phyloP scores from a whole-genome alignment of 2,888 invertebrate species.

The Drymonia ruficornis region DNA sequence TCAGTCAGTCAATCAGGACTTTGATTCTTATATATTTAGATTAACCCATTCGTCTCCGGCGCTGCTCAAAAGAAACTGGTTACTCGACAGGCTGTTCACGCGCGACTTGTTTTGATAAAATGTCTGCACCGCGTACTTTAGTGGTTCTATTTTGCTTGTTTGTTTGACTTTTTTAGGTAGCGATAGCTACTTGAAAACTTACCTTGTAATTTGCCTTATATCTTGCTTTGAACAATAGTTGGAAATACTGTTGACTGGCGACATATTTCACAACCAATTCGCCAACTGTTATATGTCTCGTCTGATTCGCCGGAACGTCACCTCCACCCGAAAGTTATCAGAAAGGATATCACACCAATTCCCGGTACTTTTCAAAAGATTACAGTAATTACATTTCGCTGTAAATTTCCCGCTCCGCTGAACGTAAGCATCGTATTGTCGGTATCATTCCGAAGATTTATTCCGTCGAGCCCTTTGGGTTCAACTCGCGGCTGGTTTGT shows the following conservation, averaged over 20 bases:
- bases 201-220: too few relatives aligned
- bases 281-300: not conserved
- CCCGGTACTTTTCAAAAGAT: slow-evolving; percentile 41
- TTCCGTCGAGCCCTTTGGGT: slow-evolving; percentile 19
- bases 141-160: too few relatives aligned
- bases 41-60: too few relatives aligned
- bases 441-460: slow-evolving; percentile 40
- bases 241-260: not conserved
- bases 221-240: too few relatives aligned
- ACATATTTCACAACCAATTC: not conserved
- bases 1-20: too few relatives aligned
- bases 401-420: slow-evolving; percentile 56
- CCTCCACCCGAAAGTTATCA: not conserved
- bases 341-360: slow-evolving; percentile 6
- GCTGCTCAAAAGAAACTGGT: too few relatives aligned
- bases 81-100: too few relatives aligned
- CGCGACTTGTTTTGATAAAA: too few relatives aligned
- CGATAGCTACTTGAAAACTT: too few relatives aligned
- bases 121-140: too few relatives aligned
- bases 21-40: too few relatives aligned
- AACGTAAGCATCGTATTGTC: slow-evolving; percentile 43
- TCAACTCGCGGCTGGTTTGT: slow-evolving; percentile 24
- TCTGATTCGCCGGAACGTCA: not conserved
- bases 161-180: too few relatives aligned
- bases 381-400: slow-evolving; percentile 63